phyloP scores from a whole-genome alignment of 2,113 vertebrate genomes.

The Ancistrus triradiatus region DNA sequence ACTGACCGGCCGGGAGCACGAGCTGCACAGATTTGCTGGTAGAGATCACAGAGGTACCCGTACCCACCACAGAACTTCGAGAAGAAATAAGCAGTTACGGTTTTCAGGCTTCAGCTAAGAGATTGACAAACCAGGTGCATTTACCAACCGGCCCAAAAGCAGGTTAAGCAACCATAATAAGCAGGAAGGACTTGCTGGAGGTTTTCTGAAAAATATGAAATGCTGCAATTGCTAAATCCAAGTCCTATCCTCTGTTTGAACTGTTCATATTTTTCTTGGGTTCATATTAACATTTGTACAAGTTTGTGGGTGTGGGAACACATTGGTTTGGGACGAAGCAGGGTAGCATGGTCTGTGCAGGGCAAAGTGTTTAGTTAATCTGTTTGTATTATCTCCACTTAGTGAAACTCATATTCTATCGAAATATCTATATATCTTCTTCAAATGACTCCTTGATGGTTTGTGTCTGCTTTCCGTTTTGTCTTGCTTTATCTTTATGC shows the following conservation, averaged over 20 bases:
- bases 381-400: conserved; percentile 5
- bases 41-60: background rate
- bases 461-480: background rate
- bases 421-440: background rate
- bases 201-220: no score
- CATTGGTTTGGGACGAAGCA: conserved; percentile 1
- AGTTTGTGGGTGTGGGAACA: background rate
- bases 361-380: conserved; percentile 25
- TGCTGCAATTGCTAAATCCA: no score
- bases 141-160: no score
- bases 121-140: no score
- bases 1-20: background rate
- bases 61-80: background rate
- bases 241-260: no score
- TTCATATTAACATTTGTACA: background rate
- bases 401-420: no score
- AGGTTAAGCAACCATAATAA: no score
- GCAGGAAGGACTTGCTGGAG: no score
- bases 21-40: background rate
- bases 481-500: background rate
- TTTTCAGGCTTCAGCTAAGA: no score
- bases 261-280: no score
- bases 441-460: background rate
- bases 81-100: no score
- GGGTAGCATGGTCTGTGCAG: conserved; percentile 27